These are phyloP conservation scores for Rhopilema esculentum DNA, from an alignment of 30 jellyfish, hydroid and myxozoan species.

Conservation along the genomic window DNA sequence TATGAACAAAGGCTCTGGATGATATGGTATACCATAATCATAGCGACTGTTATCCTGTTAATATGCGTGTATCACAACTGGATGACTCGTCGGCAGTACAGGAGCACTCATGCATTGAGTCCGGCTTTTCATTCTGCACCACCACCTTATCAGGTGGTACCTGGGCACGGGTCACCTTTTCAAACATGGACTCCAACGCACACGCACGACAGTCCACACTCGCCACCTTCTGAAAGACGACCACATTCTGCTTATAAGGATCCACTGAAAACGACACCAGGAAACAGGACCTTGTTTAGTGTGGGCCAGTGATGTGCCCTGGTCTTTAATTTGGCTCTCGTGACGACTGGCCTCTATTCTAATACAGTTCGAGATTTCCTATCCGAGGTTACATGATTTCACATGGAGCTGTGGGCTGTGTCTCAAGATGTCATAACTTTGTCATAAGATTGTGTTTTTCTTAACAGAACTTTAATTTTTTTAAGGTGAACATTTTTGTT, in stretches of 20 bases:
- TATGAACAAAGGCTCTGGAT: neutral
- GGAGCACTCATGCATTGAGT: neutral
- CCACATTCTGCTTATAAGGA: slow-evolving; percentile 13
- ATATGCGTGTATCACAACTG: slow-evolving; percentile 21
- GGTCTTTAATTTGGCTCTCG: neutral
- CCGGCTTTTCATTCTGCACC: neutral
- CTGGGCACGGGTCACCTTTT: slow-evolving; percentile 13
- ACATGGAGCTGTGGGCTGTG: too few relatives aligned
- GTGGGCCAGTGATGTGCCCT: slow-evolving; percentile 20
- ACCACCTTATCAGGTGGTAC: slow-evolving; percentile 21
- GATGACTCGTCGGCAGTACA: neutral
- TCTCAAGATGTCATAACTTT: too few relatives aligned
- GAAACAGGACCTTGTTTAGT: slow-evolving; percentile 28
- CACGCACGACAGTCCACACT: slow-evolving; percentile 9
- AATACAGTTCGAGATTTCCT: too few relatives aligned
- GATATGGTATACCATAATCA: slow-evolving; percentile 4
- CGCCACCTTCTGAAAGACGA: slow-evolving; percentile 38
- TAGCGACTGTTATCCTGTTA: slow-evolving; percentile 19
- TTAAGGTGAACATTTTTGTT: too few relatives aligned
- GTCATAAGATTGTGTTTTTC: too few relatives aligned
- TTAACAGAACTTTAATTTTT: too few relatives aligned
- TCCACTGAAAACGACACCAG: slow-evolving; percentile 17
- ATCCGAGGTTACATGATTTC: too few relatives aligned
- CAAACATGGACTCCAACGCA: slow-evolving; percentile 1
- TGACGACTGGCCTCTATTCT: too few relatives aligned